These are phyloP conservation scores for Peromyscus eremicus DNA, from an alignment of 2,797 vertebrate species.

Conservation along the genomic window DNA sequence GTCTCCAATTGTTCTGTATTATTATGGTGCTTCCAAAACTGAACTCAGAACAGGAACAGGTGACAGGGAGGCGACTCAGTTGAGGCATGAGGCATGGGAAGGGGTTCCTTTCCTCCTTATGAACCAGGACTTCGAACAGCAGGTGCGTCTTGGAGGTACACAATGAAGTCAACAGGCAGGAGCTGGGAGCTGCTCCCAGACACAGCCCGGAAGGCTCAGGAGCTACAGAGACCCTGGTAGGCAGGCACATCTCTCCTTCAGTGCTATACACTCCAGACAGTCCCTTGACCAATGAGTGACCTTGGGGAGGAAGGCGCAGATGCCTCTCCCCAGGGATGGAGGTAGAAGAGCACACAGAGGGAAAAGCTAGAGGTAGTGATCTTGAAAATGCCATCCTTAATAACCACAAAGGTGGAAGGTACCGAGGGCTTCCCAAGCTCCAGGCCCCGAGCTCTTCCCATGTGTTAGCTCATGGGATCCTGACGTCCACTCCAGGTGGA, in stretches of 20 bases:
- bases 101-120: not conserved
- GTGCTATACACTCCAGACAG: accelerated
- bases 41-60: not conserved
- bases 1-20: not conserved
- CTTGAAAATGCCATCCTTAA: not conserved
- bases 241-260: accelerated
- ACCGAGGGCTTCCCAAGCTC: not conserved
- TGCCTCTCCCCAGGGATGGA: not conserved
- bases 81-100: accelerated
- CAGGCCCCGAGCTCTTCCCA: not conserved
- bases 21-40: not conserved
- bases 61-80: not conserved
- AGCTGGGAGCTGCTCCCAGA: not conserved
- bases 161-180: not conserved
- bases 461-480: not conserved
- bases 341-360: not conserved
- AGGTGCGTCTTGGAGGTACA: not conserved
- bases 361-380: not conserved
- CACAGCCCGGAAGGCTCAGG: not conserved
- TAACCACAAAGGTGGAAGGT: not conserved
- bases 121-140: not conserved
- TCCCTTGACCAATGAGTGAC: too few relatives aligned
- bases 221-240: not conserved
- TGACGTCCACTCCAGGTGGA: not conserved
- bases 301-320: not conserved